Percentiles rank a stretch among this genome's conserved stretches.
Conservation (phyloP, 1,140 invertebrate genomes). For the Pseudomyrmex cubaensis region DNA sequence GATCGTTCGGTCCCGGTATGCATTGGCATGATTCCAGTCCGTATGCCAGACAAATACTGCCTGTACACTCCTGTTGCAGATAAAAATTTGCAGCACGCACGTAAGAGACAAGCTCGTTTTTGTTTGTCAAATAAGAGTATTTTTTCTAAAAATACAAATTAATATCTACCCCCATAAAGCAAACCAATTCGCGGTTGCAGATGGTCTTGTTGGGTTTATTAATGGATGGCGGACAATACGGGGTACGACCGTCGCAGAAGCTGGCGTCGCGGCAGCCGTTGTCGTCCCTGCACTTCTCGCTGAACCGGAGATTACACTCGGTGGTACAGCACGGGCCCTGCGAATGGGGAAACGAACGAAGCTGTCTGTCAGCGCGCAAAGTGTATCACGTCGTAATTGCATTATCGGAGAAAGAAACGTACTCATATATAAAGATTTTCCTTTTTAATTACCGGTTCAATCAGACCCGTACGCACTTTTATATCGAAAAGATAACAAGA, state of each 20-base stretch:
- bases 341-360: constrained; percentile 67
- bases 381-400: constrained; percentile 24
- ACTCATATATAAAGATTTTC: too few relatives aligned
- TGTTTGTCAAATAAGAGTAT: not conserved
- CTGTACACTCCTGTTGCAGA: constrained; percentile 91
- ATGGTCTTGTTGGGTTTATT: constrained; percentile 97
- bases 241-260: constrained; percentile 94
- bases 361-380: constrained; percentile 13
- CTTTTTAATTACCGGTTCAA: not conserved
- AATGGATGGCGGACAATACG: constrained; percentile 95
- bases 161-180: constrained; percentile 95
- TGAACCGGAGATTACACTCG: constrained; percentile 93
- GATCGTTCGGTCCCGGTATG: constrained; percentile 90
- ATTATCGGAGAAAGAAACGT: not conserved
- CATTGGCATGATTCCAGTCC: constrained; percentile 98
- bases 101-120: not conserved
- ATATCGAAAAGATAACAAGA: not conserved
- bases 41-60: constrained; percentile 96
- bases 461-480: not conserved
- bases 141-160: not conserved
- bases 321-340: constrained; percentile 98
- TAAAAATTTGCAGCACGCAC: not conserved
- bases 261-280: constrained; percentile 96
- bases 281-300: constrained; percentile 96
- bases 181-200: constrained; percentile 97